Percentiles rank a stretch among this genome's conserved stretches.
These are phyloP conservation scores for Stomorhina lunata DNA, from an alignment of 2,888 invertebrate genomes.

Conservation along the genomic window DNA sequence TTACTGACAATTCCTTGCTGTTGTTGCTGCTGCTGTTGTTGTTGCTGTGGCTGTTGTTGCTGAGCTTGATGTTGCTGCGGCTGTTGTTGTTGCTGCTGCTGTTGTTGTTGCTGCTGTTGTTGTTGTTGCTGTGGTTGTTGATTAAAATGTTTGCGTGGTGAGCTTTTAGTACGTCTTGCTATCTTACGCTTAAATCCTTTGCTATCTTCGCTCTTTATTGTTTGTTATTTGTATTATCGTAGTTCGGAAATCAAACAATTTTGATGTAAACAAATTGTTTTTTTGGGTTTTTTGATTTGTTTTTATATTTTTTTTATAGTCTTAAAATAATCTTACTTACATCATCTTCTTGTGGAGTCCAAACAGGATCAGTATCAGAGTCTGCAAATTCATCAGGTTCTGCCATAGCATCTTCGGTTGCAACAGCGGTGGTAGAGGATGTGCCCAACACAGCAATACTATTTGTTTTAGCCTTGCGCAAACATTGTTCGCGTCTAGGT, in stretches of 20 bases:
- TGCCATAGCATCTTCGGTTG: constrained; percentile 81
- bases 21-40: constrained; percentile 75
- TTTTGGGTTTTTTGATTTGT: constrained; percentile 44
- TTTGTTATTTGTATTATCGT: constrained; percentile 31
- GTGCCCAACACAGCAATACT: constrained; percentile 81
- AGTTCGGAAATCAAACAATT: constrained; percentile 57
- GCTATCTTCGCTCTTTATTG: constrained; percentile 71
- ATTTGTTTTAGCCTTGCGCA: constrained; percentile 86
- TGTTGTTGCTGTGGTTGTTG: constrained; percentile 67
- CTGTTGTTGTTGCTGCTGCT: constrained; percentile 67
- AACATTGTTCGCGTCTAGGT: constrained; percentile 83
- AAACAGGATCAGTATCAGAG: constrained; percentile 87
- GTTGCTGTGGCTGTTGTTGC: constrained; percentile 63
- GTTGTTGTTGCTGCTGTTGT: constrained; percentile 66
- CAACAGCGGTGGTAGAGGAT: constrained; percentile 67
- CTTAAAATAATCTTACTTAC: constrained; percentile 73
- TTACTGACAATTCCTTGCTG: constrained; percentile 71
- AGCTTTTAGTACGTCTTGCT: constrained; percentile 74
- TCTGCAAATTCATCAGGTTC: constrained; percentile 83
- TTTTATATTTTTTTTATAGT: constrained; percentile 56
- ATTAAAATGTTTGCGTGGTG: constrained; percentile 75
- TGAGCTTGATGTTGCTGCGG: constrained; percentile 65
- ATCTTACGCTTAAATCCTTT: constrained; percentile 75
- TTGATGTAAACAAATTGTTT: constrained; percentile 55
- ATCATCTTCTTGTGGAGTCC: constrained; percentile 85